Evolutionary conservation across 2,888 invertebrate species (phyloP).

Genomic region (Odontothrips loti): DNA sequence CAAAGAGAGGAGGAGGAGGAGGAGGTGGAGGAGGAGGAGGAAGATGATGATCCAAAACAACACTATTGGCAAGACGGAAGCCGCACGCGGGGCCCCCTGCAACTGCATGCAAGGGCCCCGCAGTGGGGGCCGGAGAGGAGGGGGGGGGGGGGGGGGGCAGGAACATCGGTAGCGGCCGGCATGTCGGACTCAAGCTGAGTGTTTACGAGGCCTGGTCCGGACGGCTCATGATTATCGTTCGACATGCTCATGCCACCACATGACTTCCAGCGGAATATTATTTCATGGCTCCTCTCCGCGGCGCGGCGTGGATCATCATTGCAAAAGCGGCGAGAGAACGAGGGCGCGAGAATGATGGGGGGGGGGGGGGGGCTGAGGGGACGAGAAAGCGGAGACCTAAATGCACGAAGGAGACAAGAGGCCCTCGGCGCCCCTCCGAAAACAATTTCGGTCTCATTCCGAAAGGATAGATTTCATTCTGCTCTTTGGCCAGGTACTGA

Average conservation of each 20-base stretch:
- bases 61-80: conserved; percentile 22
- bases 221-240: conserved; percentile 8
- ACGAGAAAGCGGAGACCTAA: not conserved
- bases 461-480: too few relatives aligned
- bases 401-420: not conserved
- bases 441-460: too few relatives aligned
- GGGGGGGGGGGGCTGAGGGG: too few relatives aligned
- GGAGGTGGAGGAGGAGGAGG: too few relatives aligned
- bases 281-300: not conserved
- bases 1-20: too few relatives aligned
- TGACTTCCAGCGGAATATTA: not conserved
- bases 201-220: conserved; percentile 15
- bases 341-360: too few relatives aligned
- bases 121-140: not conserved
- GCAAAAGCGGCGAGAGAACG: too few relatives aligned
- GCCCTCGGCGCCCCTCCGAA: not conserved
- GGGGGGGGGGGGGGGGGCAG: not conserved
- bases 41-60: conserved; percentile 23
- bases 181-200: conserved; percentile 24
- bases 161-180: not conserved
- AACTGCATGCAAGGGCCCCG: too few relatives aligned
- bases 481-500: too few relatives aligned
- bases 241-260: conserved; percentile 2
- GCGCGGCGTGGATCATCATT: not conserved
- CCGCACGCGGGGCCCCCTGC: not conserved